Base-by-base conservation (phyloP, 2,797 vertebrate genomes). In the Semotilus atromaculatus region DNA sequence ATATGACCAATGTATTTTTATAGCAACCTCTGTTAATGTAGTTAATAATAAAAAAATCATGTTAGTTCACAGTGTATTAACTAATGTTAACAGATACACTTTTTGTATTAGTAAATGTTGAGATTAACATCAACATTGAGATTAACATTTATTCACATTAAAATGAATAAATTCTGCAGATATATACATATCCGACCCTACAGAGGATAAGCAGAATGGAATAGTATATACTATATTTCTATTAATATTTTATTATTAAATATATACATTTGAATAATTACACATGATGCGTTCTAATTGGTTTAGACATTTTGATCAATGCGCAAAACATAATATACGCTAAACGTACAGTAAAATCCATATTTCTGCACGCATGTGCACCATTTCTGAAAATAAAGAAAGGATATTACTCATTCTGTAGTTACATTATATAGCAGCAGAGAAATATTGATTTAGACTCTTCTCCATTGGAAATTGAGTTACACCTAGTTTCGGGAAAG, bases 381-480 rank as follows among this genome's bases (percentile, higher is more conserved):
- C 19, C 11, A 29, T 31, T 53, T 75, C 40, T 29, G 10, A 40
- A 77, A 71, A 43, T 8, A 58, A 79, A 51, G 26, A 43, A 19
- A 53, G n/a, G 55, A 60, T 43, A 38, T 77, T 19, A 77, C 48
- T 62, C 2, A 4, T 36, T 48, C 5, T 58, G 29, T 58, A 45
- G 19, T 8, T 51, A 18, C 60, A 53, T 40, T 67, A 67, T 29
- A 48, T 29, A 72, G 23, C 16, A 36, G 67, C 16, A 72, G 29
- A n/a, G 1, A 43, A 71, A 64, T 78, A 85, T 68, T 82, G 76
- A 80, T 83, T 71, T 29, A 76, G 40, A 81, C 16, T 9, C 77
- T 76, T 72, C 82, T 66, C 64, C 34, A 48, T 16, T 60, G 31
- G 26, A 88, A 86, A 88, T 83, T 81, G 68, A 86, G 88, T 85